Evolutionary conservation across 2,113 vertebrate species (phyloP).

Genomic region (Corapipo altera): DNA sequence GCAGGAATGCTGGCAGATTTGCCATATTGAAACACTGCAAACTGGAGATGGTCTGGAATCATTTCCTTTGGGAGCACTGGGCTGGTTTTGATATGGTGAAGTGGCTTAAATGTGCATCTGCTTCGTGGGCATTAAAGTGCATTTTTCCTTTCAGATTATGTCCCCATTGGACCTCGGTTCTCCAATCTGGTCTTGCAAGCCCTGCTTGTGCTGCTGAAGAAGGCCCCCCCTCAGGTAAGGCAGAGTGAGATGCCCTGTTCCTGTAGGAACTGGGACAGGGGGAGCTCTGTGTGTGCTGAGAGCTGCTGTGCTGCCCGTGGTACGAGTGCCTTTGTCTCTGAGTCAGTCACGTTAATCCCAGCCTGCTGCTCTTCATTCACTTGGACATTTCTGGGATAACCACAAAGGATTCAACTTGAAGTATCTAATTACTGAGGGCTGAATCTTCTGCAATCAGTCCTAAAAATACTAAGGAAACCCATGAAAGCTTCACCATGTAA

Average conservation of each 20-base stretch:
- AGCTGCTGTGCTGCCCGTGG: not conserved
- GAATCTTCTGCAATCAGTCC: not conserved
- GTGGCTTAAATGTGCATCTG: not conserved
- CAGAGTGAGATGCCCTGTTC: not conserved
- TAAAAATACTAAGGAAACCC: not conserved
- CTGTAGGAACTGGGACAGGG: not conserved
- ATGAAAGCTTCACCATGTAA: not conserved
- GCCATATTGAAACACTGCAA: not conserved
- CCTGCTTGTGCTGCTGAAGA: conserved; percentile 93
- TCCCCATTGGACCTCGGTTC: conserved; percentile 95
- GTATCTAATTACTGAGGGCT: not conserved
- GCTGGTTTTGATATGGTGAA: not conserved
- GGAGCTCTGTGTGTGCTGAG: not conserved
- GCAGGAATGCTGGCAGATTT: not conserved
- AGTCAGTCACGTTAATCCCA: not conserved
- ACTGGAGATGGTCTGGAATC: not conserved
- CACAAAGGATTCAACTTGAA: not conserved
- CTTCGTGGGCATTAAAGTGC: not conserved
- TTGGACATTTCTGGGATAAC: not conserved
- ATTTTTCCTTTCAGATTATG: conserved; percentile 84
- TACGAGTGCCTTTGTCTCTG: not conserved
- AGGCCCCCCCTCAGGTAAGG: conserved; percentile 91
- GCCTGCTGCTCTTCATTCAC: not conserved
- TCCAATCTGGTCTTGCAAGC: conserved; percentile 96
- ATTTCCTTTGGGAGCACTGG: not conserved